A percentile compares a stretch with the other conserved stretches of the same genome.
Evolutionary conservation across 2,113 vertebrate genomes (phyloP).

Genomic region (Paralichthys olivaceus): DNA sequence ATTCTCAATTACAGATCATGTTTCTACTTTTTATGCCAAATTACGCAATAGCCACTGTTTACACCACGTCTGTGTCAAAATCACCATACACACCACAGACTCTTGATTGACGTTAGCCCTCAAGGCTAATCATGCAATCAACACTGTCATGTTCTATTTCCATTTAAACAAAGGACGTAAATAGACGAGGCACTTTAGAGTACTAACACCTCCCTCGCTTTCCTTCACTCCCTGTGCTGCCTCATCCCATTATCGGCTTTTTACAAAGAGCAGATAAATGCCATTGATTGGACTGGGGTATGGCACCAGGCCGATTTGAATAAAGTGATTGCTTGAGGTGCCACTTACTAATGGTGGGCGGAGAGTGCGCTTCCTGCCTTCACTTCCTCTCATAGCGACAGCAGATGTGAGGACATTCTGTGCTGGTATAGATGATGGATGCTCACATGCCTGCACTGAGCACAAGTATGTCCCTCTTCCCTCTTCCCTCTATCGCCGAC

Average conservation of each 20-base stretch:
- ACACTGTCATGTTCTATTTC: slow-evolving; percentile 66
- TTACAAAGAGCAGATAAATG: slow-evolving; percentile 81
- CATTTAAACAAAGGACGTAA: slow-evolving; percentile 69
- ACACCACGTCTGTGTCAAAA: slow-evolving; percentile 1
- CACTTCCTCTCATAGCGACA: slow-evolving; percentile 52
- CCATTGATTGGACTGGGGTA: slow-evolving; percentile 76
- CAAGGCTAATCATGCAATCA: slow-evolving; percentile 62
- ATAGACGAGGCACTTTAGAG: slow-evolving; percentile 63
- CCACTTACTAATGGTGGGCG: slow-evolving; percentile 67
- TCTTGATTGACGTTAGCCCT: slow-evolving; percentile 46
- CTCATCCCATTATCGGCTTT: slow-evolving; percentile 78
- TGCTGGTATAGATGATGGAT: slow-evolving; percentile 61
- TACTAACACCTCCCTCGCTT: slow-evolving; percentile 53
- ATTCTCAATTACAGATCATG: slow-evolving; percentile 26
- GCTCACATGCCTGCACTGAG: slow-evolving; percentile 20
- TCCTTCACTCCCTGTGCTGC: slow-evolving; percentile 50
- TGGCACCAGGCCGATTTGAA: slow-evolving; percentile 69
- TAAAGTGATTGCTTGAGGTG: slow-evolving; percentile 68
- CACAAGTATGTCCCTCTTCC: slow-evolving; percentile 39
- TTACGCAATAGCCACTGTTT: slow-evolving; percentile 1
- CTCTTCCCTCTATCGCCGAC: slow-evolving; percentile 71
- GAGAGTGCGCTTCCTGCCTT: slow-evolving; percentile 57
- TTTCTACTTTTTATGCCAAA: slow-evolving; percentile 18
- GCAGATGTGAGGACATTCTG: slow-evolving; percentile 57
- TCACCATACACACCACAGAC: slow-evolving; percentile 17